Evolutionary conservation across 30 jellyfish, hydroid and myxozoan species (phyloP).

Genomic region (Aurelia sp.): DNA sequence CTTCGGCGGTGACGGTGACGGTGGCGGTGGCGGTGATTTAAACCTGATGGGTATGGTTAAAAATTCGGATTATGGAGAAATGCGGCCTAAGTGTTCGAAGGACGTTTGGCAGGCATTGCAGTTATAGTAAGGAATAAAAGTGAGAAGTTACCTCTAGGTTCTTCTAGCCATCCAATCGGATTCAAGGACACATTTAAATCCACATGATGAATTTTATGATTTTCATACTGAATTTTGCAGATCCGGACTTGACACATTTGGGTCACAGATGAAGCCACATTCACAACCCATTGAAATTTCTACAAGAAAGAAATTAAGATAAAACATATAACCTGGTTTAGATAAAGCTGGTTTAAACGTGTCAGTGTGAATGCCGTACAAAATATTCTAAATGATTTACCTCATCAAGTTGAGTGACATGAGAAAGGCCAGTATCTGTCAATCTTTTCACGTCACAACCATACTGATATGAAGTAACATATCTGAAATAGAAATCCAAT

Average conservation of each 20-base stretch:
- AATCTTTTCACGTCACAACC: slow-evolving; percentile 48
- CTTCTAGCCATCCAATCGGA: slow-evolving; percentile 81
- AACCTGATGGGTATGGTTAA: too few relatives aligned
- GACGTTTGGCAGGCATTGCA: too few relatives aligned
- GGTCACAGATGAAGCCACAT: slow-evolving; percentile 68
- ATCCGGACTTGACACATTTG: slow-evolving; percentile 63
- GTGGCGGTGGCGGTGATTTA: too few relatives aligned
- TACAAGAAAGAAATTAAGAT: not conserved
- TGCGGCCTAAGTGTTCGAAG: too few relatives aligned
- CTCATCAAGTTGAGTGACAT: slow-evolving; percentile 73
- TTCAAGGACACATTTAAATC: slow-evolving; percentile 19
- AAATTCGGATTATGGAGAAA: too few relatives aligned
- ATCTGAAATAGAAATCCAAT: slow-evolving; percentile 4
- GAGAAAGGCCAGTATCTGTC: slow-evolving; percentile 72
- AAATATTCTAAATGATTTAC: not conserved
- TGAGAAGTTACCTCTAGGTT: slow-evolving; percentile 63
- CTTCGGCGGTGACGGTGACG: too few relatives aligned
- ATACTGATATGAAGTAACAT: slow-evolving; percentile 53
- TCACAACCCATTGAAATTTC: slow-evolving; percentile 70
- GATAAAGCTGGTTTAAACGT: too few relatives aligned
- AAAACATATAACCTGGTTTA: not conserved
- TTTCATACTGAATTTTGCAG: slow-evolving; percentile 31
- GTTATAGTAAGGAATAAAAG: not conserved
- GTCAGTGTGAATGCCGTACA: too few relatives aligned
- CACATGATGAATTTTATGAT: not conserved